Percentiles rank a stretch among this genome's conserved stretches.
phyloP scores from a whole-genome alignment of 1,140 invertebrate species.

The Sesamia nonagrioides region DNA sequence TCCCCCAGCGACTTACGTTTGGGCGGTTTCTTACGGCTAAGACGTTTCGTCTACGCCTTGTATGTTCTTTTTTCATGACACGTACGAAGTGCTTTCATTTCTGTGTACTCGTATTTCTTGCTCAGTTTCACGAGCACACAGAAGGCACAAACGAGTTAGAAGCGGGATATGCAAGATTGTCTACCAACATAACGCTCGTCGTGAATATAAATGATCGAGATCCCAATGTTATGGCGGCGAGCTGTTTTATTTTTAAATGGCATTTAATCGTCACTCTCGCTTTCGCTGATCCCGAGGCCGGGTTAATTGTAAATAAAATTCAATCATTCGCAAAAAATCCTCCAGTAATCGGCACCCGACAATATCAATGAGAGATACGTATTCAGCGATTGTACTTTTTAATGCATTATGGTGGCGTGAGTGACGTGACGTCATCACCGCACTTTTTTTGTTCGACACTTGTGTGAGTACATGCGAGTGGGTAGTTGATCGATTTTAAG shows the following conservation, averaged over 20 bases:
- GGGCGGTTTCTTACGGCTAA: slow-evolving; percentile 77
- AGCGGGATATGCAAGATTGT: not conserved
- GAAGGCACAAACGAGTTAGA: not conserved
- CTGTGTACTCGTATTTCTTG: not conserved
- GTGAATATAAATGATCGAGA: slow-evolving; percentile 74
- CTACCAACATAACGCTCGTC: slow-evolving; percentile 35
- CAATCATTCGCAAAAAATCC: slow-evolving; percentile 87
- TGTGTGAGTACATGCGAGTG: slow-evolving; percentile 5
- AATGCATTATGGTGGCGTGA: slow-evolving; percentile 70
- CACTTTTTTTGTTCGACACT: slow-evolving; percentile 40
- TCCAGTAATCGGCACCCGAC: slow-evolving; percentile 82
- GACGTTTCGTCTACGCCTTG: slow-evolving; percentile 72
- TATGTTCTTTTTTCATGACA: not conserved
- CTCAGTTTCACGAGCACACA: not conserved
- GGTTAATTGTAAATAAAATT: slow-evolving; percentile 88
- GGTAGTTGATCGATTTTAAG: slow-evolving; percentile 16
- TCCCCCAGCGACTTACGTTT: slow-evolving; percentile 65
- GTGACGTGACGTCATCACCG: slow-evolving; percentile 47
- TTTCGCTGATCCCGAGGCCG: slow-evolving; percentile 79
- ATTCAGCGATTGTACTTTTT: slow-evolving; percentile 74
- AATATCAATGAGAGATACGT: slow-evolving; percentile 85
- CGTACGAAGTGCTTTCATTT: not conserved
- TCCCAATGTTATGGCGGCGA: slow-evolving; percentile 76
- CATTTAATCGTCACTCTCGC: slow-evolving; percentile 86
- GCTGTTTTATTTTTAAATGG: slow-evolving; percentile 87